A percentile compares a stretch with the other conserved stretches of the same genome.
phyloP scores from a whole-genome alignment of 2,888 invertebrate genomes.

The Microdon myrmicae region DNA sequence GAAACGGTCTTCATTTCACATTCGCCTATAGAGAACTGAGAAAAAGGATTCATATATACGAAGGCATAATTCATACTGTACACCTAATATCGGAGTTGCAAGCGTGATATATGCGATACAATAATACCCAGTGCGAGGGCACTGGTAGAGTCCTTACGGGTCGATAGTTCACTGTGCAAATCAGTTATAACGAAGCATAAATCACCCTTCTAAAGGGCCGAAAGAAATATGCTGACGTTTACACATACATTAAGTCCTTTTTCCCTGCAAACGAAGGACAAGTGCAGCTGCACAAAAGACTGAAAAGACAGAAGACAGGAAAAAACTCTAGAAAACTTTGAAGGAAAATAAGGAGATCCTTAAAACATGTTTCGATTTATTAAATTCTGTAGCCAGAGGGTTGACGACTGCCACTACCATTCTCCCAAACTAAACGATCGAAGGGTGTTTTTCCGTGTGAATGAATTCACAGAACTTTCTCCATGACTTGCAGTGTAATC shows the following conservation, averaged over 20 bases:
- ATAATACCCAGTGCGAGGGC: conserved; percentile 19
- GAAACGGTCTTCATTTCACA: conserved; percentile 28
- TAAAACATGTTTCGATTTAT: conserved; percentile 51
- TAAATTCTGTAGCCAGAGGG: conserved; percentile 32
- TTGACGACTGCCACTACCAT: not conserved
- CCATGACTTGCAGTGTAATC: conserved; percentile 36
- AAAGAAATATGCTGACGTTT: conserved; percentile 44
- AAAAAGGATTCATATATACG: conserved; percentile 26
- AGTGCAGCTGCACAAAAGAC: conserved; percentile 45
- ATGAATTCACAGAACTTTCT: conserved; percentile 32
- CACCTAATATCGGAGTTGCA: conserved; percentile 7
- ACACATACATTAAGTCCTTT: conserved; percentile 16
- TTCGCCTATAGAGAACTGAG: not conserved
- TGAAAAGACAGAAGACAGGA: conserved; percentile 6
- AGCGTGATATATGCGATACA: conserved; percentile 42
- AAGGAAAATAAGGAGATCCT: conserved; percentile 42
- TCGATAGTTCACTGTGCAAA: conserved; percentile 33
- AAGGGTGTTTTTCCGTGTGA: conserved; percentile 38
- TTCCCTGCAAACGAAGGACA: conserved; percentile 26
- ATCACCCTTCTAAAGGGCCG: conserved; percentile 26
- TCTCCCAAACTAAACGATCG: not conserved
- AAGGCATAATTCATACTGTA: conserved; percentile 16
- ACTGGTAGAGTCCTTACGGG: conserved; percentile 28
- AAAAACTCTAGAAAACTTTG: too few species aligned
- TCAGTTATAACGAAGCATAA: conserved; percentile 38